A percentile compares a stretch with the other conserved stretches of the same genome.
These are phyloP conservation scores for Brachirus orientalis DNA, from an alignment of 2,113 vertebrate species.

Conservation along the genomic window DNA sequence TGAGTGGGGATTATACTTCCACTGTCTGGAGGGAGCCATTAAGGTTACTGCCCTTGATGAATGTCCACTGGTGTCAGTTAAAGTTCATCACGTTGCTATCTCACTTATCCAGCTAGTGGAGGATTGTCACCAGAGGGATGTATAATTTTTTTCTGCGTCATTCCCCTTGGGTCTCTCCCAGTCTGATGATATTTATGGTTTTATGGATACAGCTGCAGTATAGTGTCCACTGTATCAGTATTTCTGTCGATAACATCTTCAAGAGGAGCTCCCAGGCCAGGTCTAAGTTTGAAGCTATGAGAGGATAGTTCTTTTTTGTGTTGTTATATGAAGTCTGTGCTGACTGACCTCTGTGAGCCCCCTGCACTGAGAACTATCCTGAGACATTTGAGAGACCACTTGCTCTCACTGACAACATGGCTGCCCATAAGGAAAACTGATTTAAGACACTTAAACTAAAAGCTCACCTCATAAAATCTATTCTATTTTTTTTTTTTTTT, in stretches of 20 bases:
- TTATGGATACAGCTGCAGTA: constrained; percentile 17
- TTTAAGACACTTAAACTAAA: too few species aligned
- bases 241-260: constrained; percentile 8
- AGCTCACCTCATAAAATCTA: too few species aligned
- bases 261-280: not conserved
- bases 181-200: constrained; percentile 47
- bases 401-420: too few species aligned
- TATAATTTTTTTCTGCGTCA: constrained; percentile 40
- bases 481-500: too few species aligned
- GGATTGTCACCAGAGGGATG: constrained; percentile 36
- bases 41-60: constrained; percentile 41
- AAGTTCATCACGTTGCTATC: constrained; percentile 53
- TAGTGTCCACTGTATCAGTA: constrained; percentile 20
- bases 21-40: constrained; percentile 38
- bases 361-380: too few species aligned
- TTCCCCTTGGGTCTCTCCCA: constrained; percentile 23
- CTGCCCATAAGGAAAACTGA: too few species aligned
- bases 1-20: constrained; percentile 11
- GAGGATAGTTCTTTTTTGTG: not conserved
- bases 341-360: too few species aligned
- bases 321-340: too few species aligned
- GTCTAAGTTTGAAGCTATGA: constrained; percentile 4
- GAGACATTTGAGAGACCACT: too few species aligned
- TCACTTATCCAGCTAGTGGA: constrained; percentile 30
- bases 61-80: constrained; percentile 42